phyloP scores from a whole-genome alignment of 2,797 vertebrate genomes.

The Pseudopleuronectes americanus region DNA sequence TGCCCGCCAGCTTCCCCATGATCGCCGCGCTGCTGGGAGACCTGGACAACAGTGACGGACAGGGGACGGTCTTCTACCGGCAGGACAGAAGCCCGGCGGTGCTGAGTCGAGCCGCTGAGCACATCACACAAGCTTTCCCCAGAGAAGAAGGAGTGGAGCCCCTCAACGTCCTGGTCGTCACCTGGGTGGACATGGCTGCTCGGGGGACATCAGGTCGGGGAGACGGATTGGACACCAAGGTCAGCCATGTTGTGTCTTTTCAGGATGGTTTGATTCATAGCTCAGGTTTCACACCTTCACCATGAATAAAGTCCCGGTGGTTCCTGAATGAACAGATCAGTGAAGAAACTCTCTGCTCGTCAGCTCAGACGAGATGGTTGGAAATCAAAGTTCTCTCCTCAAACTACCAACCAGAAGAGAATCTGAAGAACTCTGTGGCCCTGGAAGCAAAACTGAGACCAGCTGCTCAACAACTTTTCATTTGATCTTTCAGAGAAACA shows the following conservation, averaged over 20 bases:
- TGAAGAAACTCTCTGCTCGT: background rate
- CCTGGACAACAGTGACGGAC: constrained; percentile 86
- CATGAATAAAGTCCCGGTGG: background rate
- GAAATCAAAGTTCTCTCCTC: no score
- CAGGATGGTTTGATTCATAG: background rate
- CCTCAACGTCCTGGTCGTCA: constrained; percentile 83
- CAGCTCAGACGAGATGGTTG: no score
- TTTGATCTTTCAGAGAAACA: constrained; percentile 86
- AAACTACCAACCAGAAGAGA: no score
- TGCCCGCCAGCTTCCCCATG: constrained; percentile 85
- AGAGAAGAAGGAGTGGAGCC: constrained; percentile 72
- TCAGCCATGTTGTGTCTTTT: constrained; percentile 49
- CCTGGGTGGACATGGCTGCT: constrained; percentile 89
- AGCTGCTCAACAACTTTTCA: background rate
- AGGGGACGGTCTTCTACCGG: constrained; percentile 88
- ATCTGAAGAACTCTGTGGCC: background rate
- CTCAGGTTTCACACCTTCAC: background rate
- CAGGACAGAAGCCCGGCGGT: constrained; percentile 82
- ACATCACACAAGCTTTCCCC: constrained; percentile 85
- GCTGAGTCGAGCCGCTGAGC: constrained; percentile 70
- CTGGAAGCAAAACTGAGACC: background rate
- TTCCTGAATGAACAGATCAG: background rate
- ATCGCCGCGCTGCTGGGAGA: constrained; percentile 89
- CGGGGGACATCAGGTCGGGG: constrained; percentile 65
- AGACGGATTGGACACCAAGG: constrained; percentile 74